Evolutionary conservation across 1,140 invertebrate genomes (phyloP), one percentile per base, ranked within the genome.

Genomic region (Myzus persicae): DNA sequence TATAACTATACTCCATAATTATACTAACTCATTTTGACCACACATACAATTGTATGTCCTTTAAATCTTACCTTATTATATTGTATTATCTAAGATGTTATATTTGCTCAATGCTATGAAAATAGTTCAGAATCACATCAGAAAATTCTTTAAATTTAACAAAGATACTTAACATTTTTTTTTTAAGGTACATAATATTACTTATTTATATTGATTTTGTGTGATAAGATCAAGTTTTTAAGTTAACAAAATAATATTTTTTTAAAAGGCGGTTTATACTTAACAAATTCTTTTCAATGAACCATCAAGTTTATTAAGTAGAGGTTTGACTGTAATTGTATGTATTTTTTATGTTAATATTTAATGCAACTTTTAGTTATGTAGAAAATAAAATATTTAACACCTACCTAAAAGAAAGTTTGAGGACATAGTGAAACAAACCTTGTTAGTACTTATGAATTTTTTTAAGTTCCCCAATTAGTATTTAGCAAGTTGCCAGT

Each of bases 391-490:
- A 84, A 20, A 90, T 90, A 4, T 90, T 31, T 67, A 18, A 20
- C 1, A n/a, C 88, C 0, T 31, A 40, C 36, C 18, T 59, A 90
- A 67, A 67, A 67, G 14, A 67, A 67, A 59, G 2, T 67, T 90
- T 67, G 31, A n/a, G 31, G 51, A 42, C 31, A 67, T 67, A 90
- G 89, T 90, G 89, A 90, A 90, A 90, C 89, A 90, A 67, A 59
- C 54, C 89, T 90, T 90, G 51, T 67, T 90, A 67, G 46, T 38
- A 36, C n/a, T 4, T n/a, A 54, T 54, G 6, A 24, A 67, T 42
- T 90, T 40, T 59, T 59, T 89, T 46, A 40, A 90, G 38, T 42
- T 42, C 9, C 14, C 26, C 8, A n/a, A 42, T 59, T 20, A 90
- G 31, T 42, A 90, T 31, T 54, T 31, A 59, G 38, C 11, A 18